Percentiles rank a stretch among this genome's conserved stretches.
Evolutionary conservation across 2,888 invertebrate species (phyloP).

Genomic region (Drosophila mercatorum): DNA sequence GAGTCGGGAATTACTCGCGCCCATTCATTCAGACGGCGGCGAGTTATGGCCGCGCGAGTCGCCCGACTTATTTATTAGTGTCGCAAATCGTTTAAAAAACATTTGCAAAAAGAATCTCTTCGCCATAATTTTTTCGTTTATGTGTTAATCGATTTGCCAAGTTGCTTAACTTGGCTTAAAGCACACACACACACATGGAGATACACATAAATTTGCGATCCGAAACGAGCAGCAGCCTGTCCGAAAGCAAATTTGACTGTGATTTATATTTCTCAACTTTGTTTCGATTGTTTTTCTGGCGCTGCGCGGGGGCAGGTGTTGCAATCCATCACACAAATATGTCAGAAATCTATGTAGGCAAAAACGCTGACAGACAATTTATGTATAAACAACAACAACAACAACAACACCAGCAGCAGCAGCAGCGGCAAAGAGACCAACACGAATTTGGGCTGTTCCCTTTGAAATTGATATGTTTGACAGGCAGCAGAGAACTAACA

Average conservation of each 20-base stretch:
- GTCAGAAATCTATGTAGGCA: slow-evolving; percentile 68
- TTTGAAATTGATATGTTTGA: slow-evolving; percentile 78
- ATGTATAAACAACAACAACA: slow-evolving; percentile 57
- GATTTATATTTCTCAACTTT: slow-evolving; percentile 65
- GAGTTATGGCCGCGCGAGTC: slow-evolving; percentile 53
- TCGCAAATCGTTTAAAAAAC: slow-evolving; percentile 74
- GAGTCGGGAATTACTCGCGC: slow-evolving; percentile 30
- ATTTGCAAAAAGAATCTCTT: slow-evolving; percentile 31
- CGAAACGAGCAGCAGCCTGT: slow-evolving; percentile 33
- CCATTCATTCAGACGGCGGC: slow-evolving; percentile 17
- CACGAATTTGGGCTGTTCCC: slow-evolving; percentile 23
- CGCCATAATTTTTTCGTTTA: slow-evolving; percentile 35
- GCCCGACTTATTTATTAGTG: slow-evolving; percentile 75
- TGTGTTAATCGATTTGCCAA: slow-evolving; percentile 71
- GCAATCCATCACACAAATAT: slow-evolving; percentile 76
- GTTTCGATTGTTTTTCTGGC: slow-evolving; percentile 19
- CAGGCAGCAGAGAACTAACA: slow-evolving; percentile 63
- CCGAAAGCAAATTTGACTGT: slow-evolving; percentile 59
- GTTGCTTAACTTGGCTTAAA: slow-evolving; percentile 35
- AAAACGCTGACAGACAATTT: slow-evolving; percentile 74
- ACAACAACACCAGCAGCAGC: slow-evolving; percentile 30
- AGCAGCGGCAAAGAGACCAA: not conserved
- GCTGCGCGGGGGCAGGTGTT: slow-evolving; percentile 18
- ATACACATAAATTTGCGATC: slow-evolving; percentile 56
- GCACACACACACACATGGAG: slow-evolving; percentile 19